Percentiles rank a stretch among this genome's conserved stretches.
Conservation (phyloP, 1,140 invertebrate genomes). For the Homalodisca vitripennis region DNA sequence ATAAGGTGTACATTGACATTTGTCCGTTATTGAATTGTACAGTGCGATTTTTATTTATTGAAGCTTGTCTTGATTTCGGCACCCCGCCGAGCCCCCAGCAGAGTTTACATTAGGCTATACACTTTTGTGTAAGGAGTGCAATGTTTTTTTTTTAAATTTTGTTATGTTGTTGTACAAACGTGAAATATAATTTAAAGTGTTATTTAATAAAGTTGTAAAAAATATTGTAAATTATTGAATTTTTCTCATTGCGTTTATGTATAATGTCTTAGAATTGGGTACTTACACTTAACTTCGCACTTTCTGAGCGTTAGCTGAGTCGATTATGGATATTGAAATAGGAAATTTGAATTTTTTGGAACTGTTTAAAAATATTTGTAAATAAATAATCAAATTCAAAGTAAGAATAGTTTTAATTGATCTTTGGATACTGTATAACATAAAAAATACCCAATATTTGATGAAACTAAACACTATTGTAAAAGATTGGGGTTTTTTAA, state of each 20-base stretch:
- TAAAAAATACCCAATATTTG: too few species aligned
- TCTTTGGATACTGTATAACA: too few species aligned
- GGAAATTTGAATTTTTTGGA: too few species aligned
- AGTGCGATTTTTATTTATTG: slow-evolving; percentile 16
- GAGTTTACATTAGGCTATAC: background rate
- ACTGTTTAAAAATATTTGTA: too few species aligned
- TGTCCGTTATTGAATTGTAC: background rate
- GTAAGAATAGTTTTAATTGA: too few species aligned
- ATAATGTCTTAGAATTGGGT: slow-evolving; percentile 1
- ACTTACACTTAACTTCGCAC: too few species aligned
- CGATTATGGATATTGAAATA: too few species aligned
- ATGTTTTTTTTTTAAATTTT: slow-evolving; percentile 27
- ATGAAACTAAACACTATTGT: too few species aligned
- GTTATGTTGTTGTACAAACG: slow-evolving; percentile 12
- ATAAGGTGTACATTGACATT: background rate
- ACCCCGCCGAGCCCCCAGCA: background rate
- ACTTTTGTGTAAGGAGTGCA: slow-evolving; percentile 17
- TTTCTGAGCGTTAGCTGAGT: too few species aligned
- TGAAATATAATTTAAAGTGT: slow-evolving; percentile 22
- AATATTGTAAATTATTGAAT: slow-evolving; percentile 28
- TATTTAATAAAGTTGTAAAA: slow-evolving; percentile 24
- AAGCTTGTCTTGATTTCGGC: slow-evolving; percentile 9
- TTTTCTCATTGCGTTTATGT: background rate
- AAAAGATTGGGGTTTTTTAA: too few species aligned
- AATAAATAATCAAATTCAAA: too few species aligned